Percentiles rank a stretch among this genome's conserved stretches.
These are phyloP conservation scores for Xestia xanthographa DNA, from an alignment of 2,888 invertebrate genomes.

Conservation along the genomic window DNA sequence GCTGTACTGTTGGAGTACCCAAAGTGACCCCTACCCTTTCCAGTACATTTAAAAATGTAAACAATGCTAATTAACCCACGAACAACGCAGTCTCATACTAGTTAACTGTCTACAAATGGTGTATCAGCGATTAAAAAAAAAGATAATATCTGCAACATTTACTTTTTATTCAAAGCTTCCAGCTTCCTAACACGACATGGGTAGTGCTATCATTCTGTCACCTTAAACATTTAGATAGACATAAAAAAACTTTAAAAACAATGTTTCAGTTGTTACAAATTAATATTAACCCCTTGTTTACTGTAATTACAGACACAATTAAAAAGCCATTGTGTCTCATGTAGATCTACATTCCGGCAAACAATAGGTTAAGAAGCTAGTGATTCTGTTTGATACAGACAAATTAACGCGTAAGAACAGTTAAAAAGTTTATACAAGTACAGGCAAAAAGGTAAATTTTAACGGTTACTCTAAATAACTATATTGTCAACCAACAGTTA, in stretches of 20 bases:
- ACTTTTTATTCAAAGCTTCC: background rate
- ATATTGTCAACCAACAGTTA: too few relatives aligned
- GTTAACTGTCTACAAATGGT: too few relatives aligned
- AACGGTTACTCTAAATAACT: background rate
- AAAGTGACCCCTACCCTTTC: background rate
- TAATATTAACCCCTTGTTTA: too few relatives aligned
- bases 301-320: too few relatives aligned
- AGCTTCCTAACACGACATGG: background rate
- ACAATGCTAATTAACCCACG: background rate
- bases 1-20: too few relatives aligned
- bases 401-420: too few relatives aligned
- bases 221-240: background rate
- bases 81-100: too few relatives aligned
- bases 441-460: background rate
- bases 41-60: background rate
- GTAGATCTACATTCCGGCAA: too few relatives aligned
- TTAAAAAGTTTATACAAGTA: too few relatives aligned
- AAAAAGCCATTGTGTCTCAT: too few relatives aligned
- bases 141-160: background rate
- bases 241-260: background rate
- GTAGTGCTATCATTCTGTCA: background rate
- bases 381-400: too few relatives aligned
- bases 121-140: background rate
- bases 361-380: too few relatives aligned
- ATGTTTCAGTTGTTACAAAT: background rate